A percentile compares a stretch with the other conserved stretches of the same genome.
Evolutionary conservation across 2,113 vertebrate genomes (phyloP).

Genomic region (Poeciliopsis prolifica): DNA sequence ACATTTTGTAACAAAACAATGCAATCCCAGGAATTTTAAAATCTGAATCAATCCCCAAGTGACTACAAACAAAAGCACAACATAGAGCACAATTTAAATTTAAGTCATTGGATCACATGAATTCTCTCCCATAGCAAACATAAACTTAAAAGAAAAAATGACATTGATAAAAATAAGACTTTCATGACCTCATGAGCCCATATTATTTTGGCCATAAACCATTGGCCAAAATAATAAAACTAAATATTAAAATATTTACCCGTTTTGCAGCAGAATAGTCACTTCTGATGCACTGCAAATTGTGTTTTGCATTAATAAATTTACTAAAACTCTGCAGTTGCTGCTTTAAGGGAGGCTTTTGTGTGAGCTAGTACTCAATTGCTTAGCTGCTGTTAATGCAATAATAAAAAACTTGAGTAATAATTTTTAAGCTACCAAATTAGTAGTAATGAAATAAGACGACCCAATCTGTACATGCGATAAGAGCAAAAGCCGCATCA

Average conservation of each 20-base stretch:
- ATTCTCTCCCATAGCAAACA: background rate
- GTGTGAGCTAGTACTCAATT: background rate
- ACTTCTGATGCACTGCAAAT: background rate
- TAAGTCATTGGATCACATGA: too few relatives aligned
- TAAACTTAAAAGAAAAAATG: background rate
- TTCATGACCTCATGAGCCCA: background rate
- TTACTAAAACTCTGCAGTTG: background rate
- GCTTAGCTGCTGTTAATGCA: background rate
- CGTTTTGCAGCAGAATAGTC: background rate
- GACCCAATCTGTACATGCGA: background rate
- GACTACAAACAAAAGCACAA: too few relatives aligned
- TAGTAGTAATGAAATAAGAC: too few relatives aligned
- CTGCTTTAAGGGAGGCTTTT: background rate
- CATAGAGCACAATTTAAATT: too few relatives aligned
- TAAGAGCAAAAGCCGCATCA: conserved; percentile 34
- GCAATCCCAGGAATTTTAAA: too few relatives aligned
- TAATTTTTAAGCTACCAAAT: background rate
- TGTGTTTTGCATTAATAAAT: too few relatives aligned
- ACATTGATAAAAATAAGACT: background rate
- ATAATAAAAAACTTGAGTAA: background rate
- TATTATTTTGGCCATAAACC: too few relatives aligned
- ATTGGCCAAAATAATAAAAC: too few relatives aligned
- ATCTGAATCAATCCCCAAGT: too few relatives aligned
- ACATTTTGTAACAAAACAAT: too few relatives aligned
- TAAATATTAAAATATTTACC: background rate